A percentile compares a stretch with the other conserved stretches of the same genome.
These are phyloP conservation scores for Cyaniris semiargus DNA, from an alignment of 2,888 invertebrate genomes.

Conservation along the genomic window DNA sequence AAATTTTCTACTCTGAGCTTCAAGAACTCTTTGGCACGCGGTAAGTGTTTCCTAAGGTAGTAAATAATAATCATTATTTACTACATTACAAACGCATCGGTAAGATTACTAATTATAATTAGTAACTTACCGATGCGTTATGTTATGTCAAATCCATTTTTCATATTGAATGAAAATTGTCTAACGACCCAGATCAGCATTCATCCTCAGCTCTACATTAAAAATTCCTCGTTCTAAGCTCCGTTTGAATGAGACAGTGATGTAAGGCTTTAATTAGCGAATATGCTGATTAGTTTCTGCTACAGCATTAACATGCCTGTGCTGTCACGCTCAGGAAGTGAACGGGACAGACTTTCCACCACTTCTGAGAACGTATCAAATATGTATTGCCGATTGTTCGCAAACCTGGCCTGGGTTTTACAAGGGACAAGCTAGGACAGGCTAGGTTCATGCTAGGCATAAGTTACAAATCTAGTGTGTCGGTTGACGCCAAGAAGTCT, in stretches of 20 bases:
- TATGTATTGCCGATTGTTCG: constrained; percentile 13
- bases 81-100: too few species aligned
- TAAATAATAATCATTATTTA: too few species aligned
- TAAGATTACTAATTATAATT: too few species aligned
- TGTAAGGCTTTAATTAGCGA: constrained; percentile 6
- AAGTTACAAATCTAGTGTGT: too few species aligned
- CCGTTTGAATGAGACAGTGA: background rate
- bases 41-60: too few species aligned
- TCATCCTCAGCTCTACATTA: background rate
- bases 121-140: too few species aligned
- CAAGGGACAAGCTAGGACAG: background rate
- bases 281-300: constrained; percentile 38
- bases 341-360: constrained; percentile 34
- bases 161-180: too few species aligned
- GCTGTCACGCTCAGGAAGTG: constrained; percentile 37
- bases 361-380: constrained; percentile 25
- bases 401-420: background rate
- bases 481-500: too few species aligned
- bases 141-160: too few species aligned
- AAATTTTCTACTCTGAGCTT: too few species aligned
- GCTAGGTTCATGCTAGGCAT: too few species aligned
- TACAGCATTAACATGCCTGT: constrained; percentile 36
- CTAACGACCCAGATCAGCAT: background rate
- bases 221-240: background rate
- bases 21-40: too few species aligned